phyloP scores from a whole-genome alignment of 2,797 vertebrate species.

The Anas bahamensis region DNA sequence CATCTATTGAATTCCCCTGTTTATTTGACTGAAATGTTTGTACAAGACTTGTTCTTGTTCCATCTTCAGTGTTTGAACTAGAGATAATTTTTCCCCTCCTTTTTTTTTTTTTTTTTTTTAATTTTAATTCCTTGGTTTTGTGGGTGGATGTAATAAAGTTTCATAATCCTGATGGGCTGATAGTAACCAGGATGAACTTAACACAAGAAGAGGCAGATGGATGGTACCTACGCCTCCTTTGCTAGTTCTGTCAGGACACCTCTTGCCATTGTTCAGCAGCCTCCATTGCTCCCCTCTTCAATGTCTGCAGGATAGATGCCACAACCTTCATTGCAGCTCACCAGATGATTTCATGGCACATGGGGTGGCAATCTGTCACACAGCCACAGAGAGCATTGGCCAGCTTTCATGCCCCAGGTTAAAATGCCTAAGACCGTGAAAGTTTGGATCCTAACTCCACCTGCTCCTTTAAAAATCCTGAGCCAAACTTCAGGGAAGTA shows the following conservation, averaged over 20 bases:
- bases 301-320: not conserved
- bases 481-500: not conserved
- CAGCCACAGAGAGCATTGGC: not conserved
- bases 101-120: not conserved
- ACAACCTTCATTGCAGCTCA: not conserved
- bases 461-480: not conserved
- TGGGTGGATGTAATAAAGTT: not conserved
- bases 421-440: not conserved
- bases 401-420: not conserved
- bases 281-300: not conserved
- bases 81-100: not conserved
- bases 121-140: not conserved
- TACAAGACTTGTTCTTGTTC: not conserved
- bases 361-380: not conserved
- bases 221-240: not conserved
- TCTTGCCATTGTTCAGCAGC: not conserved
- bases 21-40: conserved; percentile 7
- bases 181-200: not conserved
- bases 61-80: not conserved
- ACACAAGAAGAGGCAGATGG: not conserved
- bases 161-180: not conserved
- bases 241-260: not conserved
- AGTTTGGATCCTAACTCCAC: not conserved
- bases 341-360: not conserved
- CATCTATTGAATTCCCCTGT: not conserved